Conservation (phyloP, 2,113 vertebrate genomes). For the Theristicus caerulescens region DNA sequence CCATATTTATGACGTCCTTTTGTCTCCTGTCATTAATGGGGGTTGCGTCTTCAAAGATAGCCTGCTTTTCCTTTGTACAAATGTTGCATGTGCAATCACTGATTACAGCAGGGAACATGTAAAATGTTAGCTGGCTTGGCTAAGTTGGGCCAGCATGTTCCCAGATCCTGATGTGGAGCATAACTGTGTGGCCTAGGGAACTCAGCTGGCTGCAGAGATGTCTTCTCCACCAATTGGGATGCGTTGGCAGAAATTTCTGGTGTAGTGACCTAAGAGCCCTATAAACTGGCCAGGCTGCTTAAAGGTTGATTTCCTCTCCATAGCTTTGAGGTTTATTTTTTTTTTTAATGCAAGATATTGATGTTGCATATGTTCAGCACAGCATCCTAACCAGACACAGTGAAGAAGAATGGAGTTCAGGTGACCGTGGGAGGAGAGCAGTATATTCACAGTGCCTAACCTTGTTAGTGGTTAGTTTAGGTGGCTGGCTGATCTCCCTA, state of each 20-base stretch:
- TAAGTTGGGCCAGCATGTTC: accelerated
- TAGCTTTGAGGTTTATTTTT: background rate
- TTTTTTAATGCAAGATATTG: background rate
- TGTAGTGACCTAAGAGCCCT: background rate
- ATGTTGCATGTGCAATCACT: accelerated
- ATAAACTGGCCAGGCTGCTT: background rate
- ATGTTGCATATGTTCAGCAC: background rate
- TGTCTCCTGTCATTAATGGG: background rate
- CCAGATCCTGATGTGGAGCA: background rate
- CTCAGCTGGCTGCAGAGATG: background rate
- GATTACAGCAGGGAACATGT: background rate
- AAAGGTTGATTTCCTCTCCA: background rate
- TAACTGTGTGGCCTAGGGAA: background rate
- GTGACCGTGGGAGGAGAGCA: background rate
- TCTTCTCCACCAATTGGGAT: accelerated
- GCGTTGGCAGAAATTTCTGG: background rate
- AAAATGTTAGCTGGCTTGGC: background rate
- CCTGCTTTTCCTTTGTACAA: background rate
- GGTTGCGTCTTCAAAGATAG: background rate
- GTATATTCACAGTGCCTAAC: background rate
- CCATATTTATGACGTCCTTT: background rate
- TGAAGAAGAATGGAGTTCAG: background rate
- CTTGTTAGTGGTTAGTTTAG: background rate
- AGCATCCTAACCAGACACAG: background rate
- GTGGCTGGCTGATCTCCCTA: background rate